Evolutionary conservation across 1,140 invertebrate species (phyloP).

Genomic region (Philopotamus ludificatus): DNA sequence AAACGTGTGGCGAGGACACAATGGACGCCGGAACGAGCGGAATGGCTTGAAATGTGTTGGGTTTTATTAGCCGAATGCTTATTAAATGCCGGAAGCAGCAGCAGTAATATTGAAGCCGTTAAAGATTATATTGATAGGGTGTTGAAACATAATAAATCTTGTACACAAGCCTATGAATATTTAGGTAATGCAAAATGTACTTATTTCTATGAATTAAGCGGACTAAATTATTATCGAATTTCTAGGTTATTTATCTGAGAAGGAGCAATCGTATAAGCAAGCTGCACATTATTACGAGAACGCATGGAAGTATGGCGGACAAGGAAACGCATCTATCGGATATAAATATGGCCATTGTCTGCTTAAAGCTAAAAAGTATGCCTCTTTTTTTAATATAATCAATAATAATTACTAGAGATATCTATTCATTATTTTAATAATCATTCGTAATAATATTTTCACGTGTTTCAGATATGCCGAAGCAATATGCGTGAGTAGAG

Average conservation of each 20-base stretch:
- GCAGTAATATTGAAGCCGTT: constrained; percentile 84
- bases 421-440: constrained; percentile 4
- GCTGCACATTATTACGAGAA: constrained; percentile 80
- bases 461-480: constrained; percentile 40
- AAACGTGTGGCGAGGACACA: constrained; percentile 83
- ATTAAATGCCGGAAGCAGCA: constrained; percentile 76
- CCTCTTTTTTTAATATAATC: neutral
- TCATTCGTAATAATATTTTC: constrained; percentile 6
- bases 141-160: constrained; percentile 87
- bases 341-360: constrained; percentile 92
- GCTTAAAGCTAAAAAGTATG: constrained; percentile 82
- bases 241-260: constrained; percentile 81
- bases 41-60: constrained; percentile 95
- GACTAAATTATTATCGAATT: neutral
- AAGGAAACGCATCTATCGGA: constrained; percentile 79
- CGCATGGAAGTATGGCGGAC: constrained; percentile 82
- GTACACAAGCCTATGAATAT: constrained; percentile 88
- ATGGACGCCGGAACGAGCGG: constrained; percentile 94
- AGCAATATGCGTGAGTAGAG: constrained; percentile 80
- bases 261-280: constrained; percentile 87
- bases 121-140: constrained; percentile 78
- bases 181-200: constrained; percentile 45
- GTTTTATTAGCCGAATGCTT: constrained; percentile 76
- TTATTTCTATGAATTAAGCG: neutral
- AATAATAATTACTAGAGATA: neutral